Conservation (phyloP, 1,140 invertebrate species). For the Mycetomoellerius zeteki region DNA sequence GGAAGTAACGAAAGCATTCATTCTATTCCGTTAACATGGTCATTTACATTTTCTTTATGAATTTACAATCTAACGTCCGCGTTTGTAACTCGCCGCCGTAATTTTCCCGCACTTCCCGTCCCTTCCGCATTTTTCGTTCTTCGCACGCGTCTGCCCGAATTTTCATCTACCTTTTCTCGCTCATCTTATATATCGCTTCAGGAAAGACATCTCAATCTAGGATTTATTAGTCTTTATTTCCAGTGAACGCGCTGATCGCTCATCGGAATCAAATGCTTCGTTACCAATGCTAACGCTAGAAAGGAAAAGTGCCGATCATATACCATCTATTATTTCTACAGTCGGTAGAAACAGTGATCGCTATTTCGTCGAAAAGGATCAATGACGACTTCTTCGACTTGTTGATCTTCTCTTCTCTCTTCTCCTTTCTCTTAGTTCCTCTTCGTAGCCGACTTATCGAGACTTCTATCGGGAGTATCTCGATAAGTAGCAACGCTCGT, state of each 20-base stretch:
- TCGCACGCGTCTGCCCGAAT: neutral
- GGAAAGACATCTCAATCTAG: slow-evolving; percentile 6
- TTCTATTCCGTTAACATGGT: neutral
- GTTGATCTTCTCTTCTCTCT: slow-evolving; percentile 16
- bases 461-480: neutral
- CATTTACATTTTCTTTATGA: neutral
- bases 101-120: slow-evolving; percentile 3
- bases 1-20: neutral
- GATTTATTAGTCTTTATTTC: slow-evolving; percentile 40
- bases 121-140: neutral
- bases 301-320: slow-evolving; percentile 41
- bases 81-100: slow-evolving; percentile 10
- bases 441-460: slow-evolving; percentile 6
- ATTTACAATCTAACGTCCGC: neutral
- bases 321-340: neutral
- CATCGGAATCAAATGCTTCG: slow-evolving; percentile 41
- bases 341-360: neutral
- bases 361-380: neutral
- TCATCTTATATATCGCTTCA: neutral
- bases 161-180: neutral
- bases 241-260: slow-evolving; percentile 21
- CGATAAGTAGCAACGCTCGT: slow-evolving; percentile 9
- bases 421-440: neutral
- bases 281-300: slow-evolving; percentile 22
- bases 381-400: slow-evolving; percentile 20